Percentiles rank a stretch among this genome's conserved stretches.
These are phyloP conservation scores for Axinella damicornis DNA, from an alignment of 37 sponge, comb jelly and placozoan genomes.

Conservation along the genomic window DNA sequence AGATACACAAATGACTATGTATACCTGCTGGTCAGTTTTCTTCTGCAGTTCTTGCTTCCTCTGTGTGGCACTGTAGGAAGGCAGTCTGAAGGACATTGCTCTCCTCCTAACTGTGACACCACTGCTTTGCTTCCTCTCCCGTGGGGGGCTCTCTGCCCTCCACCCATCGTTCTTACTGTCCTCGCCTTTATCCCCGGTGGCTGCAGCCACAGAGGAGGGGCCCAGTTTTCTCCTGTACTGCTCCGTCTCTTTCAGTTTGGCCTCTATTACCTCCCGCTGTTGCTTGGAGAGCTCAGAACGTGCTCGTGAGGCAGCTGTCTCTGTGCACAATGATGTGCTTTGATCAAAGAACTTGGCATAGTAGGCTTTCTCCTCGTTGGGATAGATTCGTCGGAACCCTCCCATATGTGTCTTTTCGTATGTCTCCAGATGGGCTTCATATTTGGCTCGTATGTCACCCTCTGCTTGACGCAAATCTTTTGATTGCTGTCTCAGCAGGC, in stretches of 20 bases:
- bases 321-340: slow-evolving; percentile 89
- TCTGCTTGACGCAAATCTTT: slow-evolving; percentile 61
- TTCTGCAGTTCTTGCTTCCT: not conserved
- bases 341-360: slow-evolving; percentile 90
- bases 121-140: slow-evolving; percentile 6
- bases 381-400: slow-evolving; percentile 89
- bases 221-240: not conserved
- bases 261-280: slow-evolving; percentile 67
- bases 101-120: slow-evolving; percentile 22
- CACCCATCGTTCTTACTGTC: slow-evolving; percentile 13
- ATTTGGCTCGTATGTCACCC: slow-evolving; percentile 40
- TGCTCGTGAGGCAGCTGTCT: slow-evolving; percentile 93
- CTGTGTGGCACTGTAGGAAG: not conserved
- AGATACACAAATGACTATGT: not conserved
- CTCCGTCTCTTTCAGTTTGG: slow-evolving; percentile 61
- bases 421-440: slow-evolving; percentile 42
- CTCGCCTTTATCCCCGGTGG: not conserved
- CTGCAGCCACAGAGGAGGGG: not conserved
- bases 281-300: slow-evolving; percentile 79
- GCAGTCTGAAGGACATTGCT: slow-evolving; percentile 28
- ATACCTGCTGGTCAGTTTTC: no score
- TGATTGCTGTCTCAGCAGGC: slow-evolving; percentile 74
- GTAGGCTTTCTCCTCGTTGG: slow-evolving; percentile 66
- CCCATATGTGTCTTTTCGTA: slow-evolving; percentile 76
- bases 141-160: slow-evolving; percentile 48